phyloP scores from a whole-genome alignment of 1,140 invertebrate species.

The Dreissena polymorpha region DNA sequence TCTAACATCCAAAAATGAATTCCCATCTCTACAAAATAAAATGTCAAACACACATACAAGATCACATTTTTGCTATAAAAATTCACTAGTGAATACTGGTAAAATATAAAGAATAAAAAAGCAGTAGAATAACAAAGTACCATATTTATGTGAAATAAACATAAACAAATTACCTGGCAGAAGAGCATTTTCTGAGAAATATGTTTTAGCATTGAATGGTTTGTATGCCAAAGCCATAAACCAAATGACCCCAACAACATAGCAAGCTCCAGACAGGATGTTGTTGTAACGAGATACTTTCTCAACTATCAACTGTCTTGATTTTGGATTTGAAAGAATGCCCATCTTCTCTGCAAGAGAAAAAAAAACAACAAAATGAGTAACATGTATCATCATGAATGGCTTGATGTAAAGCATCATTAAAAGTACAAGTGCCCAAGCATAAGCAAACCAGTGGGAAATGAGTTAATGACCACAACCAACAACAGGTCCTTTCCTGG shows the following conservation, averaged over 20 bases:
- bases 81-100: too few relatives aligned
- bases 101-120: too few relatives aligned
- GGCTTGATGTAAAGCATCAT: background rate
- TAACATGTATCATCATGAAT: background rate
- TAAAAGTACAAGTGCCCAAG: too few relatives aligned
- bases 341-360: conserved; percentile 66
- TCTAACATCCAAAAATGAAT: too few relatives aligned
- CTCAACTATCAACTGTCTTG: conserved; percentile 70
- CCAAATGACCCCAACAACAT: conserved; percentile 88
- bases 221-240: conserved; percentile 82
- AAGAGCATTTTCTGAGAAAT: conserved; percentile 98
- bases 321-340: conserved; percentile 75
- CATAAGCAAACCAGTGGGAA: too few relatives aligned
- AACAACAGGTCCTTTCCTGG: too few relatives aligned
- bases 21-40: too few relatives aligned
- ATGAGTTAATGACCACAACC: too few relatives aligned
- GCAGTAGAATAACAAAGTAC: too few relatives aligned
- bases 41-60: too few relatives aligned
- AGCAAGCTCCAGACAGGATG: conserved; percentile 87
- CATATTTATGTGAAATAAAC: background rate
- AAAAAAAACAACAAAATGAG: background rate
- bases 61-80: too few relatives aligned
- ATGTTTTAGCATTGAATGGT: conserved; percentile 85
- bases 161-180: conserved; percentile 83
- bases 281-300: conserved; percentile 86